Percentiles rank a stretch among this genome's conserved stretches.
phyloP scores from a whole-genome alignment of 2,113 vertebrate genomes.

The Lethenteron camtschaticum region DNA sequence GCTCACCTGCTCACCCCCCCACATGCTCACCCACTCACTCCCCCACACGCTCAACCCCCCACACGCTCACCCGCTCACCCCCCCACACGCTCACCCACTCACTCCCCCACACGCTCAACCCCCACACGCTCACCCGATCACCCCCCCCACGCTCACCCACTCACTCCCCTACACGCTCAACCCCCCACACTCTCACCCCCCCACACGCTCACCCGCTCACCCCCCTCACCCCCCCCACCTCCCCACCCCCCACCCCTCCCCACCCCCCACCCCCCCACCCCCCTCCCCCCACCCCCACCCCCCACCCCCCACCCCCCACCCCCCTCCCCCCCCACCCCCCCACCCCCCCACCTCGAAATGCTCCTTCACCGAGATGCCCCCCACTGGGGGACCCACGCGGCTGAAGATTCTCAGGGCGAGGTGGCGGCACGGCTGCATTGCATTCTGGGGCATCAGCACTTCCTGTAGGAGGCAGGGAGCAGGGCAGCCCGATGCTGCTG shows the following conservation, averaged over 20 bases:
- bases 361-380: conserved; percentile 93
- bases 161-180: no score
- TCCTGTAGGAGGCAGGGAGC: conserved; percentile 26
- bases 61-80: no score
- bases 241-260: accelerated
- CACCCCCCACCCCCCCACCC: not conserved
- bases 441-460: conserved; percentile 78
- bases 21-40: no score
- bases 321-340: not conserved
- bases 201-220: no score
- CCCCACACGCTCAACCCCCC: no score
- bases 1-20: no score
- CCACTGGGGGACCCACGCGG: conserved; percentile 89
- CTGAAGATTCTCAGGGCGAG: conserved; percentile 85
- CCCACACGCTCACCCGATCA: no score
- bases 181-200: no score
- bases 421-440: conserved; percentile 65
- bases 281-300: not conserved
- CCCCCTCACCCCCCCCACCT: accelerated
- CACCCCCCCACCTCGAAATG: conserved; percentile 63
- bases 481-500: no score
- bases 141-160: not conserved
- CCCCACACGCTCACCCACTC: no score
- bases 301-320: not conserved
- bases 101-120: no score